Percentiles rank a stretch among this genome's conserved stretches.
These are phyloP conservation scores for Mustela lutreola DNA, from an alignment of 2,113 vertebrate species.

Conservation along the genomic window DNA sequence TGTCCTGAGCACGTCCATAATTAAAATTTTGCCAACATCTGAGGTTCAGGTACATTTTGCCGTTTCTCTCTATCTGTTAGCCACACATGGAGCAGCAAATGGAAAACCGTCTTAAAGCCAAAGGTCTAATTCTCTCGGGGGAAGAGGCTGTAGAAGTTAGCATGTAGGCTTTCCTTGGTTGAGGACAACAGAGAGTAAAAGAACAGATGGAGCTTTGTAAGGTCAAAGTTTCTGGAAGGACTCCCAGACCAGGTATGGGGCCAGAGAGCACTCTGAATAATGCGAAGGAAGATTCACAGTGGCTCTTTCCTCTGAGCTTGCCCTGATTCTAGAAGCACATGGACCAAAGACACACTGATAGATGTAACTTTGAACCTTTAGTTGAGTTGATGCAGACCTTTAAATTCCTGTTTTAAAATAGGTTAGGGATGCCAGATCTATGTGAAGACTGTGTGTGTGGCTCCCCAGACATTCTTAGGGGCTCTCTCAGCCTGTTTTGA, in stretches of 20 bases:
- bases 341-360: neutral
- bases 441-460: neutral
- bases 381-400: neutral
- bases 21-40: neutral
- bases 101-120: neutral
- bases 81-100: neutral
- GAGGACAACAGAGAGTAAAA: neutral
- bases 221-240: conserved; percentile 60
- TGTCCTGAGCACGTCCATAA: neutral
- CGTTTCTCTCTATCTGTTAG: conserved; percentile 24
- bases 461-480: conserved; percentile 13
- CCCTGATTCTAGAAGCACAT: neutral
- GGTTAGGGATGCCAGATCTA: neutral
- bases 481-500: neutral
- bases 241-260: conserved; percentile 36
- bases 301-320: neutral
- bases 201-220: conserved; percentile 47
- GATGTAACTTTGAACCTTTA: neutral
- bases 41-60: neutral
- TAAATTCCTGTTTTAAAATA: neutral
- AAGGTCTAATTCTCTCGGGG: neutral
- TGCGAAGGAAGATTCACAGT: neutral
- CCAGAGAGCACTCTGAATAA: neutral
- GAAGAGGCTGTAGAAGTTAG: neutral
- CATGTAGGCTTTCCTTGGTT: neutral